phyloP scores from a whole-genome alignment of 2,113 vertebrate species.

The Balaeniceps rex region DNA sequence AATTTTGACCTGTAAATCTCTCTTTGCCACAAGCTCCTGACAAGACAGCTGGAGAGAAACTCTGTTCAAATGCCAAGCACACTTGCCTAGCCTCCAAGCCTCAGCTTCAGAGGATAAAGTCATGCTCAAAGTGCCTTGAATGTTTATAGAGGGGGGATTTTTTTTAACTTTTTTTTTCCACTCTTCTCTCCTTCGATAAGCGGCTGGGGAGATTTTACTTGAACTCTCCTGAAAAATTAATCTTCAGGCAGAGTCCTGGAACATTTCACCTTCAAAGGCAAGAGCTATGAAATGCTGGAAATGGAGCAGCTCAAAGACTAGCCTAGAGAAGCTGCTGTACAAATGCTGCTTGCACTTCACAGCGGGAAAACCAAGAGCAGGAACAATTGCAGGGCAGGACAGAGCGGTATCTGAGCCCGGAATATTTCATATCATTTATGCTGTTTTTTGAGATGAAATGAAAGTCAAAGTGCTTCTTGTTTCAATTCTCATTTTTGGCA shows the following conservation, averaged over 20 bases:
- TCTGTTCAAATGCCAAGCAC: neutral
- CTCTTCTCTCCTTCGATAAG: neutral
- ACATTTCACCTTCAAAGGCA: constrained; percentile 29
- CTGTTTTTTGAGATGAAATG: neutral
- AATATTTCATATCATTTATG: neutral
- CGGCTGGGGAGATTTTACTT: neutral
- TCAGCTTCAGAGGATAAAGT: neutral
- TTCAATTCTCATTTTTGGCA: neutral
- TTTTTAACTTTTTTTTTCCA: neutral
- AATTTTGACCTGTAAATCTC: neutral
- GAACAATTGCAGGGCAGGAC: neutral
- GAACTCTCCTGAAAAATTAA: constrained; percentile 20
- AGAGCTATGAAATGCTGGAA: neutral
- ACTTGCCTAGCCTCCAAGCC: neutral
- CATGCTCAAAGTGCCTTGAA: neutral
- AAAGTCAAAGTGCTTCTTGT: neutral
- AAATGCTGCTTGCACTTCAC: neutral
- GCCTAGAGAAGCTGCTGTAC: neutral
- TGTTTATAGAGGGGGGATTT: neutral
- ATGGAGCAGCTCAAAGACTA: neutral
- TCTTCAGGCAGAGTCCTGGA: constrained; percentile 31
- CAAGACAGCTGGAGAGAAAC: neutral
- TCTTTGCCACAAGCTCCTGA: constrained; percentile 2
- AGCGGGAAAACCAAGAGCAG: neutral
- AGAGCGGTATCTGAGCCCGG: neutral